Conservation (phyloP, 2,113 vertebrate species). For the Willisornis vidua region DNA sequence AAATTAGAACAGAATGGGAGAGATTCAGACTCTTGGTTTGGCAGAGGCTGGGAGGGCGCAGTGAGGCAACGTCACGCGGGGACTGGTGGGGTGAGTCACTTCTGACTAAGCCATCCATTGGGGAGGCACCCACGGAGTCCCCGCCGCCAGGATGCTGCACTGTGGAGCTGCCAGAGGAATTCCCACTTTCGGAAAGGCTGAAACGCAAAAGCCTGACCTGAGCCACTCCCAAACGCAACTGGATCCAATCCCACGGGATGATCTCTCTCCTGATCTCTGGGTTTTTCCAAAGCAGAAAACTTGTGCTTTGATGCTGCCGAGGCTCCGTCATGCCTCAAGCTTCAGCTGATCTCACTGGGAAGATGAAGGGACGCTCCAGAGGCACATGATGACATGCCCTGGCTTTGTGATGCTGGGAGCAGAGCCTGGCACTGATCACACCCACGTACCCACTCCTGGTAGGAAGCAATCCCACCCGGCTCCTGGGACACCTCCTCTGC, state of each 20-base stretch:
- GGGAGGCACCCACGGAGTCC: slow-evolving; percentile 26
- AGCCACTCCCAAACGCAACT: background rate
- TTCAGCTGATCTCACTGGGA: background rate
- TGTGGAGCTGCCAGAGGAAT: background rate
- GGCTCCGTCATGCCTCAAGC: background rate
- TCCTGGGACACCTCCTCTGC: background rate
- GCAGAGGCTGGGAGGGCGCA: slow-evolving; percentile 10
- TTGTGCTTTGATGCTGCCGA: background rate
- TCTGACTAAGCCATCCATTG: background rate
- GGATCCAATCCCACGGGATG: rapidly evolving
- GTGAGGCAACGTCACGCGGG: background rate
- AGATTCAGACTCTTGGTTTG: background rate
- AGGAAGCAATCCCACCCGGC: background rate
- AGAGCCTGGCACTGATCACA: background rate
- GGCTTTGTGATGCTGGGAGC: background rate
- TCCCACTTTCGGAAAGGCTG: background rate
- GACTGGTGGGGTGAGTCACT: slow-evolving; percentile 1
- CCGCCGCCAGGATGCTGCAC: background rate
- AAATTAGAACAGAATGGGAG: background rate
- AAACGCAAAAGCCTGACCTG: background rate
- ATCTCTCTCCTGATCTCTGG: background rate
- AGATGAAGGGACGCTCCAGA: background rate
- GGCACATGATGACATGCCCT: background rate
- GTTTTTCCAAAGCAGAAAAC: background rate
- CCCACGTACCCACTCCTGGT: rapidly evolving